Conservation (phyloP, 2,797 vertebrate species). For the Iguana delicatissima region DNA sequence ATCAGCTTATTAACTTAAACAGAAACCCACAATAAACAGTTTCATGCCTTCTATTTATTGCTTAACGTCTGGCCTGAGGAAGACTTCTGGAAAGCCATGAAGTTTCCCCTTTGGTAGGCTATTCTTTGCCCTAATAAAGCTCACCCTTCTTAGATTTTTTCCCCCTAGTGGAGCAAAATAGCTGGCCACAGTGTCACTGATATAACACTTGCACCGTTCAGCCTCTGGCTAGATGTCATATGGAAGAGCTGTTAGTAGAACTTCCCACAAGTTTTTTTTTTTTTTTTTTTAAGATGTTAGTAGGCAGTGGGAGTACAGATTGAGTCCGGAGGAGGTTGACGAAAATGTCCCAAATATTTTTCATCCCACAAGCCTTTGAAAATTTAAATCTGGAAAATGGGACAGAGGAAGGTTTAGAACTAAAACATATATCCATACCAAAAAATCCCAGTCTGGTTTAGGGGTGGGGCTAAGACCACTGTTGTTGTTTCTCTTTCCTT, state of each 20-base stretch:
- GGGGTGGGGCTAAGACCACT: too few relatives aligned
- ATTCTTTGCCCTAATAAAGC: neutral
- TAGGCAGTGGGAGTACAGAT: neutral
- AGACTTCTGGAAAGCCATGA: too few relatives aligned
- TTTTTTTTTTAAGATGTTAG: neutral
- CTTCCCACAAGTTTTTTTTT: neutral
- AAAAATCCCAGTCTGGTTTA: neutral
- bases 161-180: neutral
- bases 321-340: neutral
- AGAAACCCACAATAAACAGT: too few relatives aligned
- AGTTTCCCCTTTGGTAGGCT: neutral
- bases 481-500: neutral
- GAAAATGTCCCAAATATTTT: neutral
- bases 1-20: neutral
- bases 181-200: too few relatives aligned
- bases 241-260: neutral
- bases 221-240: neutral
- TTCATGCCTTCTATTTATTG: neutral
- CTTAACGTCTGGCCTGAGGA: neutral
- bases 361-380: neutral
- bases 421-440: neutral
- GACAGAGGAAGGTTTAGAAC: neutral
- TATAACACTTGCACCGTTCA: too few relatives aligned
- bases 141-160: too few relatives aligned
- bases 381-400: neutral